Base-by-base conservation (phyloP, 2,888 invertebrate species). In the Saturnia japonica region DNA sequence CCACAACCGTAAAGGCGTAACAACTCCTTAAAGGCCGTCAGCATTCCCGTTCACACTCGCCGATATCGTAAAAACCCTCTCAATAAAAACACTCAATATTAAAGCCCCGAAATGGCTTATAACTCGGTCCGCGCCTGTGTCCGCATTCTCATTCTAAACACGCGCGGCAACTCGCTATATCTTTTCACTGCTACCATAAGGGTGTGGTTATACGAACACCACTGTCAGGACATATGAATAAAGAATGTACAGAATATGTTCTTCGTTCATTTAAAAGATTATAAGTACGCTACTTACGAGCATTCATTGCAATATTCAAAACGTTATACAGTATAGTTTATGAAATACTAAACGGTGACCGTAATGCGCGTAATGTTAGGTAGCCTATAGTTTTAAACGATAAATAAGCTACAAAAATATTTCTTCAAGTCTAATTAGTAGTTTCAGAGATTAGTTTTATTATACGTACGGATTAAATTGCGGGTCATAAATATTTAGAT, bases 171-270 rank as follows among this genome's bases (percentile, higher is more conserved):
- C 79, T 82, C 80, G 89, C 89, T 86, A 89, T 91, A 90, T 90
- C 88, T 88, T 90, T 90, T 87, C 86, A 89, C 86, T 85, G 86
- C 88, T 88, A 86, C 86, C 89, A 83, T 90, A 90, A 89, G 88
- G 86, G 86, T 84, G 80, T 80, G 80, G 40, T 64, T 28, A 19
- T n/a, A 70, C 71, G 70, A 72, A 68, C 68, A 69, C 72, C 19
- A 19, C 40, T 64, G 19, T 64, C 28, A 25, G 25, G 14, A 12
- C 12, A 25, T 12, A 57, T 57, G 57, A 25, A 25, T 57, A 57
- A 57, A 57, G 25, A 57, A 25, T 25, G 12, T 12, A 57, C 25
- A 57, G 57, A 57, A 57, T 19, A 25, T 25, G 12, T 19, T 9
- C 4, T 25, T 25, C 57, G 19, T 57, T 14, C 11, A 25, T 25